These are phyloP conservation scores for Echeneis naucrates DNA, from an alignment of 2,797 vertebrate genomes.

Conservation along the genomic window DNA sequence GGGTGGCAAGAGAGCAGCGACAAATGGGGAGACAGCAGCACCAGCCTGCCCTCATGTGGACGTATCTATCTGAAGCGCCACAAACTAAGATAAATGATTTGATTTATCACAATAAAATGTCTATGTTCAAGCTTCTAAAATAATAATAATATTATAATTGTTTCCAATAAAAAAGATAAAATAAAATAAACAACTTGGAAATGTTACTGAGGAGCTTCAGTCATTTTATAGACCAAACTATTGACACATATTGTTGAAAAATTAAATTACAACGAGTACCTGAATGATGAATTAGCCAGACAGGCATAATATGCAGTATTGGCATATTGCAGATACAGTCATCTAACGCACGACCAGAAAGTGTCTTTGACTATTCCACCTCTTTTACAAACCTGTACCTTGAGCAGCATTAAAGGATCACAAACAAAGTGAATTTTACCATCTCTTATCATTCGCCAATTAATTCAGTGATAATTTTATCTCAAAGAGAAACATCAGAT, in stretches of 20 bases:
- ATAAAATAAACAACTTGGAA: not conserved
- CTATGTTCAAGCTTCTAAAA: not conserved
- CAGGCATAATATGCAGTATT: not conserved
- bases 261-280: too few relatives aligned
- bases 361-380: not conserved
- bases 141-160: too few relatives aligned
- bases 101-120: not conserved
- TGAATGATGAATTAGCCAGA: too few relatives aligned
- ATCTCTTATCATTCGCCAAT: not conserved
- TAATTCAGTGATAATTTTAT: not conserved
- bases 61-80: not conserved
- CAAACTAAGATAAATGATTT: not conserved
- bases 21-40: constrained; percentile 16
- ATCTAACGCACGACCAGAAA: too few relatives aligned
- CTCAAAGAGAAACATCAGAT: not conserved
- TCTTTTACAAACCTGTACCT: not conserved
- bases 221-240: not conserved
- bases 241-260: not conserved
- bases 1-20: not conserved
- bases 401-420: not conserved
- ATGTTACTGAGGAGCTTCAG: too few relatives aligned
- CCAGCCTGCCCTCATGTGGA: constrained; percentile 72
- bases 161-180: too few relatives aligned
- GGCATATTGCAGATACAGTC: too few relatives aligned
- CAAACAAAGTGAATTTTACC: not conserved